Evolutionary conservation across 2,113 vertebrate genomes (phyloP).

Genomic region (Rhinoptilus africanus): DNA sequence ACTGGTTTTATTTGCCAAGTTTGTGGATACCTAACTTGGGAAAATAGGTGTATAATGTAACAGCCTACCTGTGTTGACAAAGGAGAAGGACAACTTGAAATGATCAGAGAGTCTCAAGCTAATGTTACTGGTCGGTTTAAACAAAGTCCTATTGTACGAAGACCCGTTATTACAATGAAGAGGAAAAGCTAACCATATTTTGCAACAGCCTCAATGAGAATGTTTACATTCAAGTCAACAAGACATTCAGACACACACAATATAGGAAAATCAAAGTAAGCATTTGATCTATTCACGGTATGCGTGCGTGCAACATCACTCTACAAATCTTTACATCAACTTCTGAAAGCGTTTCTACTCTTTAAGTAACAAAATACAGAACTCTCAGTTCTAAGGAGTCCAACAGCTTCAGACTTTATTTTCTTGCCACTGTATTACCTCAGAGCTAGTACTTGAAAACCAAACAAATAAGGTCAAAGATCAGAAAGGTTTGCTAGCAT

Average conservation of each 20-base stretch:
- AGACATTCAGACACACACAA: neutral
- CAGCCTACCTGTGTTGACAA: neutral
- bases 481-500: neutral
- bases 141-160: neutral
- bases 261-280: neutral
- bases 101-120: neutral
- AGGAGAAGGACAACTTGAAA: neutral
- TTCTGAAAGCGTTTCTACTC: neutral
- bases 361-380: neutral
- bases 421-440: neutral
- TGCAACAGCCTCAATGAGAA: neutral
- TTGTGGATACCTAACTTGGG: neutral
- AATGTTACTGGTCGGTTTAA: neutral
- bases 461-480: neutral
- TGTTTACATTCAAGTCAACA: neutral
- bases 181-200: neutral
- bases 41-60: neutral
- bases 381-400: neutral
- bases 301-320: neutral
- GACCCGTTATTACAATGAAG: neutral
- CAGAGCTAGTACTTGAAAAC: neutral
- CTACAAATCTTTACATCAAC: neutral
- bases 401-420: neutral
- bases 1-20: neutral
- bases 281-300: neutral